phyloP scores from a whole-genome alignment of 2,888 invertebrate genomes.

The Cantharis rufa region DNA sequence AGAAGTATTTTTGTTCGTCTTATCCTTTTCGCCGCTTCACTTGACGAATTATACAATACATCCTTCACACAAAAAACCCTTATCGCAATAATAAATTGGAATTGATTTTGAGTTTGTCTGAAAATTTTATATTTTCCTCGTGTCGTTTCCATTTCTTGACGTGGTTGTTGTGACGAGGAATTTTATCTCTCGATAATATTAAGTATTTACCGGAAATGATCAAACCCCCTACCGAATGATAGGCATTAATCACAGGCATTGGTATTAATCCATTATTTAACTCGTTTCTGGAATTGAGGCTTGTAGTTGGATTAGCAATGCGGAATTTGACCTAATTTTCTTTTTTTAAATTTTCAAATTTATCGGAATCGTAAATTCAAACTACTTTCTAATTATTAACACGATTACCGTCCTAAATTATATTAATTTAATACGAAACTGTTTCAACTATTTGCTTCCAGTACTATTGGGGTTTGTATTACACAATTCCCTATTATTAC shows the following conservation, averaged over 20 bases:
- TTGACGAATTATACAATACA: neutral
- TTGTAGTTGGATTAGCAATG: neutral
- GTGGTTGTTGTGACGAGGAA: neutral
- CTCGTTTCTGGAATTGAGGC: neutral
- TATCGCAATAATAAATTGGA: neutral
- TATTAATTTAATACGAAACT: neutral
- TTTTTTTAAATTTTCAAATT: neutral
- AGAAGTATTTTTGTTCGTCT: neutral
- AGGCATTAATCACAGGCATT: neutral
- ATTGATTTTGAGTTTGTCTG: neutral
- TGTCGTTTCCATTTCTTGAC: neutral
- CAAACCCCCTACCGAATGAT: neutral
- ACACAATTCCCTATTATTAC: neutral
- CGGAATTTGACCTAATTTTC: neutral
- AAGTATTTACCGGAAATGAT: neutral
- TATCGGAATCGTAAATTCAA: neutral
- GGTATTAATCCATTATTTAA: neutral
- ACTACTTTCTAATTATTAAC: neutral
- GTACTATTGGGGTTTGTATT: neutral
- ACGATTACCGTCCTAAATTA: neutral
- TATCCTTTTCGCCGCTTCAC: neutral
- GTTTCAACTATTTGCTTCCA: neutral
- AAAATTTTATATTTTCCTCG: neutral
- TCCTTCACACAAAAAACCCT: neutral
- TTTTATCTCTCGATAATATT: neutral